Conservation (phyloP, 2,888 invertebrate species). For the Diarsia rubi region DNA sequence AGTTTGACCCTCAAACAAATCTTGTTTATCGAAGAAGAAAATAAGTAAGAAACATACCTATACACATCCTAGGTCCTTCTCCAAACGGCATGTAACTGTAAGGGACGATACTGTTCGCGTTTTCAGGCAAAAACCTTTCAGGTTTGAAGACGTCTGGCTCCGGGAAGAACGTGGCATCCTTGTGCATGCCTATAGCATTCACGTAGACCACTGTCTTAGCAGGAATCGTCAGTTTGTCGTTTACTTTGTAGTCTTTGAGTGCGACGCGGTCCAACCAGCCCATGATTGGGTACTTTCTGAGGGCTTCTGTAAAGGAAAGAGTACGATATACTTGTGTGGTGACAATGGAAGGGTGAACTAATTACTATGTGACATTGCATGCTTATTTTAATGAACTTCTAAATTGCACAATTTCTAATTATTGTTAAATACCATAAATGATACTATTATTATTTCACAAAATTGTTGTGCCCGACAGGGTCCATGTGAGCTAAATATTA, state of each 20-base stretch:
- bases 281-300: constrained; percentile 79
- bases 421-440: too few species aligned
- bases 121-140: constrained; percentile 90
- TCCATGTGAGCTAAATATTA: too few species aligned
- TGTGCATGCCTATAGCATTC: constrained; percentile 74
- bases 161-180: constrained; percentile 87
- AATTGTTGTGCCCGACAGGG: too few species aligned
- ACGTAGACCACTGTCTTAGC: constrained; percentile 76
- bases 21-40: background rate
- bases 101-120: constrained; percentile 80
- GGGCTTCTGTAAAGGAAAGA: constrained; percentile 69
- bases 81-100: constrained; percentile 90
- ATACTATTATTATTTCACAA: too few species aligned
- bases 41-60: constrained; percentile 80
- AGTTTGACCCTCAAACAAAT: too few species aligned
- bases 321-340: background rate
- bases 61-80: constrained; percentile 91
- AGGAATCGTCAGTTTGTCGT: constrained; percentile 74
- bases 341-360: background rate
- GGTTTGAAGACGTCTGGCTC: constrained; percentile 90
- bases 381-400: too few species aligned
- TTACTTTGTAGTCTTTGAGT: constrained; percentile 69
- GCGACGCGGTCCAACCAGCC: constrained; percentile 78
- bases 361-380: too few species aligned
- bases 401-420: too few species aligned